phyloP scores from a whole-genome alignment of 2,113 vertebrate species.

The Corythornis vintsioides region DNA sequence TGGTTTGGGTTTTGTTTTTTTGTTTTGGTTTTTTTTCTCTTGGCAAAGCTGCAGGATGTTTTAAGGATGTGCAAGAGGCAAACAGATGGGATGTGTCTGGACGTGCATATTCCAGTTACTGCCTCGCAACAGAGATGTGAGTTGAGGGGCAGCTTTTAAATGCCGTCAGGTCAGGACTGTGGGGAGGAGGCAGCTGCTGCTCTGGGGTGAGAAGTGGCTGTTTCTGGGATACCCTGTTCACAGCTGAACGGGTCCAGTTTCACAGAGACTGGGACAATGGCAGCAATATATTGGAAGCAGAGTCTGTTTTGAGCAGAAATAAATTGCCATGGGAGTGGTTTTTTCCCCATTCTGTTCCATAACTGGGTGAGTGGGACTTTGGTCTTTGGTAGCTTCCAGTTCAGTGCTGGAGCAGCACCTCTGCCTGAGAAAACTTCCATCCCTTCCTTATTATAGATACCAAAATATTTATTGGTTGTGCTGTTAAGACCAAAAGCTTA shows the following conservation, averaged over 20 bases:
- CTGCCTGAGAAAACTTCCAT: not conserved
- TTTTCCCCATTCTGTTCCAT: not conserved
- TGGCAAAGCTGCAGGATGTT: not conserved
- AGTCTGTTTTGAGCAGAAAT: not conserved
- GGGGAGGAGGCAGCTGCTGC: not conserved
- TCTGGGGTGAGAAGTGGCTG: accelerated
- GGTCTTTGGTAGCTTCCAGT: not conserved
- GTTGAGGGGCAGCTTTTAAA: not conserved
- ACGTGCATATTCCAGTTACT: not conserved
- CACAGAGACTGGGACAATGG: not conserved
- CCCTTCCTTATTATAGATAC: not conserved
- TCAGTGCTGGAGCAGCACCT: not conserved
- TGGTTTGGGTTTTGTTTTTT: not conserved
- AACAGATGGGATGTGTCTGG: not conserved
- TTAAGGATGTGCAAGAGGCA: not conserved
- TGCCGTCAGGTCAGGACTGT: not conserved
- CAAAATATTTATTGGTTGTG: not conserved
- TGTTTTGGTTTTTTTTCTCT: too few species aligned
- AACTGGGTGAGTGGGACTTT: not conserved
- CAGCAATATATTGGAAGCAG: not conserved
- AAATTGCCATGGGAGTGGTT: not conserved
- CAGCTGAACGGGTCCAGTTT: not conserved
- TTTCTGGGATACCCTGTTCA: not conserved
- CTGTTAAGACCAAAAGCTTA: not conserved
- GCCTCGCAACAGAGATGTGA: not conserved